phyloP scores from a whole-genome alignment of 1,140 invertebrate species.

The Drosophila funebris region DNA sequence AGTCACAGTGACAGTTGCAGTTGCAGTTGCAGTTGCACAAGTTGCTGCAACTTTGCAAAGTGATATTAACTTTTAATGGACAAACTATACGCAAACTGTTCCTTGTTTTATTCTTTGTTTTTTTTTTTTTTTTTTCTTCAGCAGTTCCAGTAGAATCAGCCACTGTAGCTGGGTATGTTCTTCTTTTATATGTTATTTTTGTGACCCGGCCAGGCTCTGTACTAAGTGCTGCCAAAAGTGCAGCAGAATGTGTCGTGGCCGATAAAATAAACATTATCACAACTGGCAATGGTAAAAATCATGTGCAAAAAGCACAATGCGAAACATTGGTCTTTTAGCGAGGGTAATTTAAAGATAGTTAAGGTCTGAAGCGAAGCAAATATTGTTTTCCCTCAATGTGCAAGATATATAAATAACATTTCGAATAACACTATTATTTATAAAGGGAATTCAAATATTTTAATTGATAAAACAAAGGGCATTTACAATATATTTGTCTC shows the following conservation, averaged over 20 bases:
- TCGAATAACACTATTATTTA: neutral
- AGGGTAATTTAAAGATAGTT: constrained; percentile 44
- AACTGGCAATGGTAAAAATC: constrained; percentile 80
- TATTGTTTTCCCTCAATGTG: neutral
- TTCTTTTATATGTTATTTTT: constrained; percentile 29
- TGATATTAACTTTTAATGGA: constrained; percentile 83
- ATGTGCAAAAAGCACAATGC: constrained; percentile 74
- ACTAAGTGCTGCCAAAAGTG: constrained; percentile 81
- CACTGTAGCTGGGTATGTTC: neutral
- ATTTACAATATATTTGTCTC: too few relatives aligned
- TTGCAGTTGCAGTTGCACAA: constrained; percentile 36
- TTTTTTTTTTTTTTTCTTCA: too few relatives aligned
- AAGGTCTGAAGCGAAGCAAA: neutral
- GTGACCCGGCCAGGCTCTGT: constrained; percentile 68
- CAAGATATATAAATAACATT: neutral
- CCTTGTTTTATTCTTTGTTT: constrained; percentile 32
- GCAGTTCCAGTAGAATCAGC: neutral
- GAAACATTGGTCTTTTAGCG: constrained; percentile 40
- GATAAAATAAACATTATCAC: constrained; percentile 82
- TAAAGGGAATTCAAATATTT: too few relatives aligned
- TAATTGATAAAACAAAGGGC: neutral
- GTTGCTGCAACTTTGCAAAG: constrained; percentile 71
- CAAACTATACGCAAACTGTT: constrained; percentile 75
- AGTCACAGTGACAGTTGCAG: constrained; percentile 47
- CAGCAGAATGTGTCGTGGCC: constrained; percentile 81